Conservation (phyloP, 2,888 invertebrate genomes). For the Synergus japonicus region DNA sequence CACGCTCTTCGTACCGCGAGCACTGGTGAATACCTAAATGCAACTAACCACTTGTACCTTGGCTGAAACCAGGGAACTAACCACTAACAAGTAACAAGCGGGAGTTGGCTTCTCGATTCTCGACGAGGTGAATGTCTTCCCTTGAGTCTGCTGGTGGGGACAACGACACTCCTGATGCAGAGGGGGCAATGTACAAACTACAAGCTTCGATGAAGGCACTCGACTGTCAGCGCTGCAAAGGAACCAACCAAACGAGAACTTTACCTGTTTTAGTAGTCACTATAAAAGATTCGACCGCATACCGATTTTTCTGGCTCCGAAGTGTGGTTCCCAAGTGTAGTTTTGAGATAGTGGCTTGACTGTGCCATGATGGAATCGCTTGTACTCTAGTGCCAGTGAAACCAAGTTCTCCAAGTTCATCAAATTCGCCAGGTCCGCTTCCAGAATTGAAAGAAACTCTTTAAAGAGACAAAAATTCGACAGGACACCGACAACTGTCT, state of each 20-base stretch:
- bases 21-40: constrained; percentile 2
- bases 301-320: background rate
- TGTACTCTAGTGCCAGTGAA: constrained; percentile 9
- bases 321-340: background rate
- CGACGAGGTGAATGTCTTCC: constrained; percentile 72
- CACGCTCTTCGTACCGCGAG: background rate
- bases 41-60: constrained; percentile 1
- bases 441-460: background rate
- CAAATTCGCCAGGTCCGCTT: background rate
- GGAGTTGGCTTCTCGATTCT: constrained; percentile 57
- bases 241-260: background rate
- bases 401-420: background rate
- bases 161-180: constrained; percentile 54
- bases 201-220: constrained; percentile 22
- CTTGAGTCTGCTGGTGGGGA: constrained; percentile 60
- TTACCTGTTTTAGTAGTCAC: background rate
- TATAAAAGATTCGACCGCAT: constrained; percentile 4
- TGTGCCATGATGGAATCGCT: background rate
- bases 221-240: background rate
- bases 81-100: constrained; percentile 28
- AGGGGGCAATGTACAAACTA: constrained; percentile 46
- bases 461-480: background rate
- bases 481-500: background rate
- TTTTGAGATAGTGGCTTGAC: background rate
- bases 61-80: constrained; percentile 11